Base-by-base conservation (phyloP, 2,888 invertebrate species). In the Sussaba pulchella region DNA sequence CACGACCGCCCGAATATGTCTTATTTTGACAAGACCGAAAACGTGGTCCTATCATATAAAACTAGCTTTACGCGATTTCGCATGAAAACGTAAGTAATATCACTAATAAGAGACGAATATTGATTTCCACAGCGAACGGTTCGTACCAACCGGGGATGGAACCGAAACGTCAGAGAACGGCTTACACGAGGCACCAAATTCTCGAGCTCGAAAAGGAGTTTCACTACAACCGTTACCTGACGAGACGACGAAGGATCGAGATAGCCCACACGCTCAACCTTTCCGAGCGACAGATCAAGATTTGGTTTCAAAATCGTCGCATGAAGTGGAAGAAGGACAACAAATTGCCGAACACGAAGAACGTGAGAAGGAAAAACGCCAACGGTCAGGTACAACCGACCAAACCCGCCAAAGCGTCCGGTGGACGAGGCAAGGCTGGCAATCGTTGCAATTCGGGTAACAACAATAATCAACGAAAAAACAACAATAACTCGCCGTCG, bases 191-290 rank as follows among this genome's bases (percentile, higher is more conserved):
- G 92, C 98, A 98, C 94, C 99, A 99, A 94, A 98, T 99, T 91
- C 94, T 99, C 92, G 99, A 99, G 93, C 94, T 99, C 90, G 99
- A 99, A 92, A 99, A 99, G 92, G 99, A 99, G 94, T 99, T 99
- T 93, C 98, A 99, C 93, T 99, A 97, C 94, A 99, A 99, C 94
- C 95, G 98, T 91, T 99, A 99, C 94, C 94, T 99, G 92, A 98
- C 99, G 80, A 95, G 99, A 88, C 95, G 99, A 92, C 94, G 99
- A 93, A 94, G 99, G 92, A 98, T 99, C 93, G 99, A 99, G 94
- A 99, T 99, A 92, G 99, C 99, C 54, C 99, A 99, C 93, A 97
- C 98, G 87, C 95, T 99, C 92, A 97, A 98, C 92, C 94, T 99
- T 88, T 97, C 98, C 79, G 98, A 98, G 92, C 93, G 98, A 87